Conservation (phyloP, 1,140 invertebrate species). For the Trachymyrmex septentrionalis region DNA sequence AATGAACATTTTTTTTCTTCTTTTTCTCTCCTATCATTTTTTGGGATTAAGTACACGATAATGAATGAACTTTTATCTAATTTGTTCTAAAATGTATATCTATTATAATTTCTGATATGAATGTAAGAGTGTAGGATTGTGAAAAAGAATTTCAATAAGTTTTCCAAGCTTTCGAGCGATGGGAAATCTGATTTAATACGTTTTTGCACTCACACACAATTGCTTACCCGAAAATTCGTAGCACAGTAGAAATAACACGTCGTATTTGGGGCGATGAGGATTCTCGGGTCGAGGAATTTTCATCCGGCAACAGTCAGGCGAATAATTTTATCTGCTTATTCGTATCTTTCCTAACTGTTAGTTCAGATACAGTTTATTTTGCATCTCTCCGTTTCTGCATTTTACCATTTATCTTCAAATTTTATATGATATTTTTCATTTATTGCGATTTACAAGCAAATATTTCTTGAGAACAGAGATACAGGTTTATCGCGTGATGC, state of each 20-base stretch:
- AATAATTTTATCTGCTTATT: slow-evolving; percentile 34
- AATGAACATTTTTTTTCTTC: too few species aligned
- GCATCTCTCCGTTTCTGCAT: not conserved
- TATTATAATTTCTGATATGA: not conserved
- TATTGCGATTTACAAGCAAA: slow-evolving; percentile 5
- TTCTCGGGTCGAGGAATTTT: slow-evolving; percentile 39
- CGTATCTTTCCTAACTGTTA: slow-evolving; percentile 2
- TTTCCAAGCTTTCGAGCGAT: not conserved
- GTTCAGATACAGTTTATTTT: not conserved
- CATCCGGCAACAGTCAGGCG: slow-evolving; percentile 27
- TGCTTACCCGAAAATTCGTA: not conserved
- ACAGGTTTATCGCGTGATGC: slow-evolving; percentile 5
- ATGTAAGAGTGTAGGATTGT: not conserved
- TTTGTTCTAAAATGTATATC: not conserved
- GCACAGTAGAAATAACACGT: slow-evolving; percentile 51
- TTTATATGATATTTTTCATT: not conserved
- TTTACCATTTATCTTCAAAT: not conserved
- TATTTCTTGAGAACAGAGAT: not conserved
- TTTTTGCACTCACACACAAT: not conserved
- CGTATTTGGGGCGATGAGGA: slow-evolving; percentile 26
- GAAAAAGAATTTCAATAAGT: not conserved
- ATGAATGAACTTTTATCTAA: too few species aligned
- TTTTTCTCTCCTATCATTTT: not conserved
- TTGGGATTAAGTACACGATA: not conserved
- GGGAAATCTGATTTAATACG: slow-evolving; percentile 10